phyloP scores from a whole-genome alignment of 2,888 invertebrate genomes.

The Salpingus planirostris region DNA sequence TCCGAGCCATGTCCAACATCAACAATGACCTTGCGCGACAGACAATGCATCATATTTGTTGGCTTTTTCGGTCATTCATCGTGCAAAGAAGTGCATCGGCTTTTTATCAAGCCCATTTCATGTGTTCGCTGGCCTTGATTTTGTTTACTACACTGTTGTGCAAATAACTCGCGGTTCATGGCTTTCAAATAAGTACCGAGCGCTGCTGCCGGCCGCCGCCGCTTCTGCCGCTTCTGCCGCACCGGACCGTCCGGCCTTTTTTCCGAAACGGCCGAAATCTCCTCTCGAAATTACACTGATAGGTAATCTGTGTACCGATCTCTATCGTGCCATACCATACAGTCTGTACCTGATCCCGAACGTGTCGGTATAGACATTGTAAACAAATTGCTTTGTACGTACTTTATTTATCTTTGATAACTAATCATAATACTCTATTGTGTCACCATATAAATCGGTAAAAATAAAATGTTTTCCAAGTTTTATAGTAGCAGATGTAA shows the following conservation, averaged over 20 bases:
- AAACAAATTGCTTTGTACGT: slow-evolving; percentile 10
- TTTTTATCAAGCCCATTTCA: slow-evolving; percentile 33
- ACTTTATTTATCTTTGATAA: slow-evolving; percentile 9
- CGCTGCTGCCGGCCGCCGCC: background rate
- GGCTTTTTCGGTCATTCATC: slow-evolving; percentile 33
- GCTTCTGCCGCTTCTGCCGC: slow-evolving; percentile 1
- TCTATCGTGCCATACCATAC: background rate
- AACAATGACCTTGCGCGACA: slow-evolving; percentile 33
- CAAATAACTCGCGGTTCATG: slow-evolving; percentile 29
- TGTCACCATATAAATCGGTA: slow-evolving; percentile 9
- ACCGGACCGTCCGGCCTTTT: slow-evolving; percentile 2
- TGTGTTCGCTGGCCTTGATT: slow-evolving; percentile 30
- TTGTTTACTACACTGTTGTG: slow-evolving; percentile 30
- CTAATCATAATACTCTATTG: slow-evolving; percentile 8
- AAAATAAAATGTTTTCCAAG: slow-evolving; percentile 1
- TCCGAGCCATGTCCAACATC: slow-evolving; percentile 33
- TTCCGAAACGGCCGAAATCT: slow-evolving; percentile 2
- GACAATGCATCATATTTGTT: slow-evolving; percentile 35
- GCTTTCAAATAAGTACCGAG: slow-evolving; percentile 19
- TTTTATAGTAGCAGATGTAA: background rate
- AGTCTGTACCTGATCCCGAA: background rate
- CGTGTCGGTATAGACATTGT: slow-evolving; percentile 7
- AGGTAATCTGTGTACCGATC: no score
- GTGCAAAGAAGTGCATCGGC: slow-evolving; percentile 34
- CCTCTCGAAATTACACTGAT: slow-evolving; percentile 1